Conservation (phyloP, 2,797 vertebrate species). For the Chelonia mydas region DNA sequence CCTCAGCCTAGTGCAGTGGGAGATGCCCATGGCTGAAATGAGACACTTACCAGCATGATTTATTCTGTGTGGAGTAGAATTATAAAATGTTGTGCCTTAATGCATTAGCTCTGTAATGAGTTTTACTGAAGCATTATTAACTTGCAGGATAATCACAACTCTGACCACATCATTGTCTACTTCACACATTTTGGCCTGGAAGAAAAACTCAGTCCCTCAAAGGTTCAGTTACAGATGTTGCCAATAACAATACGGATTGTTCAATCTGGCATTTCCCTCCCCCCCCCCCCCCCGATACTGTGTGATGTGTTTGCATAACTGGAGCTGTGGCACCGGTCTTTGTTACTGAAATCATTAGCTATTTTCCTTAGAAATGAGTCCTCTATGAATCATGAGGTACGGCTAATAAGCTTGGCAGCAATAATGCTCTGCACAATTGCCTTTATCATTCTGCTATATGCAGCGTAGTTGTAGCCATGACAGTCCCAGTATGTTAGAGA, state of each 20-base stretch:
- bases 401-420: background rate
- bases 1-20: background rate
- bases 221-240: background rate
- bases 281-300: accelerated
- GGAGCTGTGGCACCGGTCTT: background rate
- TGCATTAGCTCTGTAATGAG: background rate
- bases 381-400: background rate
- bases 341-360: background rate
- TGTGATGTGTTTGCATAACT: background rate
- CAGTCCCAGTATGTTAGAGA: background rate
- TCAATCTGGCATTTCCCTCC: background rate
- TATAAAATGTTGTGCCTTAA: background rate
- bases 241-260: background rate
- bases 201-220: accelerated
- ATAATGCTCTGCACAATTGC: background rate
- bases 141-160: background rate
- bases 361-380: background rate
- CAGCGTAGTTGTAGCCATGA: background rate
- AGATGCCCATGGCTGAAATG: background rate
- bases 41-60: accelerated
- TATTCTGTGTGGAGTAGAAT: accelerated
- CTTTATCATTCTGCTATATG: background rate
- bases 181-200: background rate
- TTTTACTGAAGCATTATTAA: background rate
- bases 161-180: background rate